Evolutionary conservation across 2,888 invertebrate species (phyloP), one percentile per base, ranked within the genome.

Genomic region (Drosophila flavopinicola): DNA sequence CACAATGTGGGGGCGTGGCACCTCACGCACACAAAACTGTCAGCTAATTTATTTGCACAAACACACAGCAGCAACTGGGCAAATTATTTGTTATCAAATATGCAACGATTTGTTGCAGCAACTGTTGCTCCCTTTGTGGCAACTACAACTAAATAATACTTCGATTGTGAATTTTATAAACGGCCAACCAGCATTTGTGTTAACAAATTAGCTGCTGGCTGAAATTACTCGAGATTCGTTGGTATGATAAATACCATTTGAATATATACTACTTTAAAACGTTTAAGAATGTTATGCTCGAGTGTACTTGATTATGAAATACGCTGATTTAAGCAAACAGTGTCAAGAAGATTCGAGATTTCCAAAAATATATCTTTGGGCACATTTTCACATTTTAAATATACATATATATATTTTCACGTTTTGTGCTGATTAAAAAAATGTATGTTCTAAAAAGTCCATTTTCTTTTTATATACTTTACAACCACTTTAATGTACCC

Each of bases 1-100:
- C 15, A 47, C 30, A 37, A 11, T 29, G n/a, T n/a, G 25, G 53
- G 24, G 42, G 53, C 33, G 38, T 38, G 59, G 47, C 35, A 27
- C 20, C n/a, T 13, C 20, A 13, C 17, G 10, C 29, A 33, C 15
- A 30, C 20, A 29, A 13, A 39, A 56, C 35, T 38, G 38, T 35
- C 47, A 54, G 64, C 73, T 82, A 80, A 80, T 80, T 85, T 84
- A 80, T 80, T 84, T 70, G 74, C 74, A 76, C 71, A 80, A 68
- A 70, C 59, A 78, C 70, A 66, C 74, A 74, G 63, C 29, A 44
- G 65, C 79, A 65, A 66, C 33, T 58, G 59, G 45, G 59, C 57
- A 85, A 82, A 85, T 85, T 85, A 82, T 85, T 85, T 85, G 80
- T 75, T 82, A 85, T 82, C 74, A 76, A 74, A 82, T 85, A 70